Base-by-base conservation (phyloP, 2,888 invertebrate species). In the Andrena haemorrhoa region DNA sequence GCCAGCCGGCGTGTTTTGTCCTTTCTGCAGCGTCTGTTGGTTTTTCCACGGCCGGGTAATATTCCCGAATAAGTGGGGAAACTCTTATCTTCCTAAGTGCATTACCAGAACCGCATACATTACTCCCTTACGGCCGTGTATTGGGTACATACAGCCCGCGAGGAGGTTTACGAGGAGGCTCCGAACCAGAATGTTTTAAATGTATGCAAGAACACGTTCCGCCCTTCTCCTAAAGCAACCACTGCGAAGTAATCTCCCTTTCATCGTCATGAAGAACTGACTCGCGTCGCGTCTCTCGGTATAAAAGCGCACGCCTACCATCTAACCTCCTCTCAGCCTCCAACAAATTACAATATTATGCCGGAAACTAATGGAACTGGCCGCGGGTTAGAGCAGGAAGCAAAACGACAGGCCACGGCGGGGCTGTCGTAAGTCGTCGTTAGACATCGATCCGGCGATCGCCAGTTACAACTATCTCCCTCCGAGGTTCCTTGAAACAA, bases 141-240 rank as follows among this genome's bases (percentile, higher is more conserved):
- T 88, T 86, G 89, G 83, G 88, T 87, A 89, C 89, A 89, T 89
- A 88, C 41, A 87, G 84, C 86, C 16, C 74, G 74, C 82, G 80
- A 71, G 80, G 63, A 82, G 80, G 78, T 88, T 88, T 88, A 88
- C 79, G 89, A 86, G 77, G 65, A 89, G 89, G 73, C 79, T 88
- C 87, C 66, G 85, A 90, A 88, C 78, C 83, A 83, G 89, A 89
- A 90, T 89, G 87, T 90, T 88, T 90, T 90, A 88, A 90, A 90
- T 90, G 89, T 92, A 92, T 92, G 92, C 92, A 90, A 86, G 89
- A 90, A 91, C 92, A 92, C 92, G 92, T 90, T 88, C 84, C 87
- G 83, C 86, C 87, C 89, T 87, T 91, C 88, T 88, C 88, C 86
- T 85, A 82, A 85, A 85, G 84, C 85, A 88, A 85, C 85, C 87